Evolutionary conservation across 2,888 invertebrate species (phyloP).

Genomic region (Drosophila monieri): DNA sequence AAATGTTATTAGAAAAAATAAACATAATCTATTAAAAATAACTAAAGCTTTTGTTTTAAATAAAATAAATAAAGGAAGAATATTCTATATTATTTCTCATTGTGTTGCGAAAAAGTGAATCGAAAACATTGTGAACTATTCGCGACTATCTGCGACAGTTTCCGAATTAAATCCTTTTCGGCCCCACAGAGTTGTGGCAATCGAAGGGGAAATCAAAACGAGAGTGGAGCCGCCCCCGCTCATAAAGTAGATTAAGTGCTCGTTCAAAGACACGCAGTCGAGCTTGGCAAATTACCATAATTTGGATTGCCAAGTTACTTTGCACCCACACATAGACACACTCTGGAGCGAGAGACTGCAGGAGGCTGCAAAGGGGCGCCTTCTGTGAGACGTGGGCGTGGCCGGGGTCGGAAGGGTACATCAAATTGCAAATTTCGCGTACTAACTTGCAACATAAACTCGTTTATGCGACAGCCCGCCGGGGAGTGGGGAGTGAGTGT

Average conservation of each 20-base stretch:
- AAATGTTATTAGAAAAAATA: too few relatives aligned
- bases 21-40: too few relatives aligned
- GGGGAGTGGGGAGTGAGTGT: not conserved
- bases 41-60: not conserved
- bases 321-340: slow-evolving; percentile 17
- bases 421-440: slow-evolving; percentile 61
- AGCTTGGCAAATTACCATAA: slow-evolving; percentile 56
- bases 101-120: not conserved
- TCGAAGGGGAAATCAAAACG: slow-evolving; percentile 8
- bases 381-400: not conserved
- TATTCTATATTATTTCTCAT: not conserved
- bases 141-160: not conserved
- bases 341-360: slow-evolving; percentile 4
- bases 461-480: slow-evolving; percentile 53
- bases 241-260: slow-evolving; percentile 49
- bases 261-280: slow-evolving; percentile 48
- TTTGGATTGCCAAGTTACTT: slow-evolving; percentile 55
- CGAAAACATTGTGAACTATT: not conserved
- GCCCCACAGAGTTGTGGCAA: slow-evolving; percentile 9
- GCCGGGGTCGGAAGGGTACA: slow-evolving; percentile 35
- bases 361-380: slow-evolving; percentile 5
- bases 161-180: not conserved
- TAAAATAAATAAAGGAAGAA: not conserved
- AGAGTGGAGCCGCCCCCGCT: not conserved
- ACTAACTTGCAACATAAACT: slow-evolving; percentile 63